A percentile compares a stretch with the other conserved stretches of the same genome.
These are phyloP conservation scores for Stictonetta naevosa DNA, from an alignment of 2,113 vertebrate genomes.

Conservation along the genomic window DNA sequence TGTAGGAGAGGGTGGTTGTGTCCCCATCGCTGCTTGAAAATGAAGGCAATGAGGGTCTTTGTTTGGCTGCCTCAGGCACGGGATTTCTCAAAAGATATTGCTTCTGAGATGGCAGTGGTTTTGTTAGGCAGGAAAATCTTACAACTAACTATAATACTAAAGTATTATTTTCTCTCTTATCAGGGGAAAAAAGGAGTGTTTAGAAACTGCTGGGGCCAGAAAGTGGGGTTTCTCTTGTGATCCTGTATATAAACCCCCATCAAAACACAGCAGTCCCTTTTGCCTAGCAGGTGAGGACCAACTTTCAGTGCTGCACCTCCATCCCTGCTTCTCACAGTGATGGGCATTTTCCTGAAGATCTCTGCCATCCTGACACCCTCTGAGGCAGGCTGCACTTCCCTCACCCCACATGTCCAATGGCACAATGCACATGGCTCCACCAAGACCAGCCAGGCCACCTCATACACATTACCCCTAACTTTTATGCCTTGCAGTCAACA, in stretches of 20 bases:
- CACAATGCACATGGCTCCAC: background rate
- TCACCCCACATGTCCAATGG: background rate
- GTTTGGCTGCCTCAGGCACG: background rate
- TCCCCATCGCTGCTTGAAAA: background rate
- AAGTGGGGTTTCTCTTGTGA: fast-evolving
- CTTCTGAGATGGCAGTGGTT: background rate
- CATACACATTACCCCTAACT: background rate
- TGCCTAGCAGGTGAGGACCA: background rate
- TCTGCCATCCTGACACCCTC: fast-evolving
- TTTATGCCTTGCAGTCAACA: background rate
- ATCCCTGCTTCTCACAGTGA: background rate
- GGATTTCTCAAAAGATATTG: background rate
- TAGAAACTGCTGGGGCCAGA: background rate
- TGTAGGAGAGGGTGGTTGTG: background rate
- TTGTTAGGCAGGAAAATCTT: background rate
- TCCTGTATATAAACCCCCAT: background rate
- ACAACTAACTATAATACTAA: background rate
- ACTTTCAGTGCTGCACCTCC: background rate
- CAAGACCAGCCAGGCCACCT: background rate
- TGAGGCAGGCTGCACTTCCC: background rate
- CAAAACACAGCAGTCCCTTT: too few relatives aligned
- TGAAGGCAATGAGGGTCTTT: background rate
- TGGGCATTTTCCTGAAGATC: fast-evolving
- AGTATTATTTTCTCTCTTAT: background rate
- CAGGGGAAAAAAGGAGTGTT: background rate